These are phyloP conservation scores for Gavia stellata DNA, from an alignment of 2,113 vertebrate genomes.

Conservation along the genomic window DNA sequence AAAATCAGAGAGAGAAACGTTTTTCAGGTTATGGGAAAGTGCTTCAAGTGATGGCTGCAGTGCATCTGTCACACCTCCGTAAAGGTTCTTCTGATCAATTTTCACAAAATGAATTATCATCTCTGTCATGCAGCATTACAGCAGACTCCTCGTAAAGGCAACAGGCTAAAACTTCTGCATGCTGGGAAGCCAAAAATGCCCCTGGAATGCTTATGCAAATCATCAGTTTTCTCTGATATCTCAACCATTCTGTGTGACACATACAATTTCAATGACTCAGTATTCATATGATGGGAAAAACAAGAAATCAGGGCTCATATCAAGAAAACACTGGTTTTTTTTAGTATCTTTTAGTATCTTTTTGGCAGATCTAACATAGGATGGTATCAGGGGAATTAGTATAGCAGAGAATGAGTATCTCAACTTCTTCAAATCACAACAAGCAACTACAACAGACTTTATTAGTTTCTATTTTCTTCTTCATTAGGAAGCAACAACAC, in stretches of 20 bases:
- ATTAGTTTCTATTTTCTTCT: background rate
- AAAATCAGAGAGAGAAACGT: background rate
- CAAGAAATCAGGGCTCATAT: background rate
- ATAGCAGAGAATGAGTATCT: background rate
- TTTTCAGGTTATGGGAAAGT: background rate
- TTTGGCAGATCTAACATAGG: background rate
- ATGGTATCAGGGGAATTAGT: background rate
- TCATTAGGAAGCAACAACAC: background rate
- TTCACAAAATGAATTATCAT: conserved; percentile 17
- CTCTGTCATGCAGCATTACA: background rate
- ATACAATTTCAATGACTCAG: conserved; percentile 12
- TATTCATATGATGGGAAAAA: background rate
- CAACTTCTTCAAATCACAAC: background rate
- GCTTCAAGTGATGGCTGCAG: background rate
- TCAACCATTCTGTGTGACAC: background rate
- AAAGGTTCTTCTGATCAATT: conserved; percentile 30
- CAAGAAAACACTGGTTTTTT: background rate
- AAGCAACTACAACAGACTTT: background rate
- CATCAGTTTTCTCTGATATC: background rate
- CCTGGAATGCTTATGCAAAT: conserved; percentile 3
- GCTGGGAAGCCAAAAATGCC: conserved; percentile 29
- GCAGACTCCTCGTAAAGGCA: background rate
- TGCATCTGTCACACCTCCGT: conserved; percentile 18
- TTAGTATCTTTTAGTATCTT: background rate
- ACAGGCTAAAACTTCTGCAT: conserved; percentile 7